phyloP scores from a whole-genome alignment of 2,797 vertebrate species.

The Takifugu rubripes region DNA sequence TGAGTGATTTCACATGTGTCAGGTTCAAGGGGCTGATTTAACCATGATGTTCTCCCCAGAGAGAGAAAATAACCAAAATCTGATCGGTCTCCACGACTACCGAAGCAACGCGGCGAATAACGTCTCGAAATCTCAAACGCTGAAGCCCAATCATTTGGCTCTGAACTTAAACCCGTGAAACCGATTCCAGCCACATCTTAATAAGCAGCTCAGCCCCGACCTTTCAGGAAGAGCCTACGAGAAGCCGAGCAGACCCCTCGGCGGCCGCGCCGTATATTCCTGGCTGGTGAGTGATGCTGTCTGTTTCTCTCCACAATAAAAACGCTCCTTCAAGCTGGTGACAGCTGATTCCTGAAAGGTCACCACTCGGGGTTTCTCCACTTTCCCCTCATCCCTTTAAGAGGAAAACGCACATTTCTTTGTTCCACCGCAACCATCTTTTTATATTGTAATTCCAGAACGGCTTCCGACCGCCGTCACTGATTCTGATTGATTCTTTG shows the following conservation, averaged over 20 bases:
- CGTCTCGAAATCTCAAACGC: too few species aligned
- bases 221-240: conserved; percentile 40
- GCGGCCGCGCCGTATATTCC: conserved; percentile 56
- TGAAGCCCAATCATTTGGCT: conserved; percentile 1
- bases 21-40: conserved; percentile 24
- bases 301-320: conserved; percentile 53
- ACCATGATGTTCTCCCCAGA: conserved; percentile 16
- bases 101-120: too few species aligned
- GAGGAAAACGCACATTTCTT: background rate
- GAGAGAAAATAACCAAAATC: conserved; percentile 6
- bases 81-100: too few species aligned
- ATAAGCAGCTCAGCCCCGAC: conserved; percentile 47
- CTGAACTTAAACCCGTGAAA: conserved; percentile 45
- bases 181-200: conserved; percentile 37
- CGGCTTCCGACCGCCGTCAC: background rate
- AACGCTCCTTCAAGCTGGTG: conserved; percentile 21
- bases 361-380: conserved; percentile 37
- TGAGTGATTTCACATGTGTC: conserved; percentile 51
- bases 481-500: background rate
- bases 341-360: conserved; percentile 44
- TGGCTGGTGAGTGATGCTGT: conserved; percentile 68
- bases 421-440: conserved; percentile 14
- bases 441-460: background rate
- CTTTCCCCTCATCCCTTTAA: conserved; percentile 9
- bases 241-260: conserved; percentile 19